Evolutionary conservation across 2,113 vertebrate genomes (phyloP).

Genomic region (Eira barbara): DNA sequence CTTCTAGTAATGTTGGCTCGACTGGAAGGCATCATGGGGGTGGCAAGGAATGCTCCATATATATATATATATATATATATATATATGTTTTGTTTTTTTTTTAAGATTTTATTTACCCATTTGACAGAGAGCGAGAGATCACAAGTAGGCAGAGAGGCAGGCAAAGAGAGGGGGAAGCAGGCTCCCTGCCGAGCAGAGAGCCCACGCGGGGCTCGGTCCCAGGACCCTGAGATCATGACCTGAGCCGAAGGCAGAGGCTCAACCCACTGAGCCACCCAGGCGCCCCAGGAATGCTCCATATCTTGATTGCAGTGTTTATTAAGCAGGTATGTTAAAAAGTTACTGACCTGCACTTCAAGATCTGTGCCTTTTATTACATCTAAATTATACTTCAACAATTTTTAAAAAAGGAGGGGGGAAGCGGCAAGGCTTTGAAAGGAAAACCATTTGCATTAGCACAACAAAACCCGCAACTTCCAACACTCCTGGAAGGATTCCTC

Average conservation of each 20-base stretch:
- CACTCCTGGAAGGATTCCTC: neutral
- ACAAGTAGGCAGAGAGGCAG: too few relatives aligned
- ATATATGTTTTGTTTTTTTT: too few relatives aligned
- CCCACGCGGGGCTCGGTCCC: too few relatives aligned
- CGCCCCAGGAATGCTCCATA: too few relatives aligned
- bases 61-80: too few relatives aligned
- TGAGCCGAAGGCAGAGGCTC: too few relatives aligned
- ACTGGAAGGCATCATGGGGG: neutral
- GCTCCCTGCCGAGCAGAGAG: too few relatives aligned
- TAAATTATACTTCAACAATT: neutral
- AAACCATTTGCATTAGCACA: neutral
- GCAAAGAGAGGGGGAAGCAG: too few relatives aligned
- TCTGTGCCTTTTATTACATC: neutral
- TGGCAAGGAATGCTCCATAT: neutral
- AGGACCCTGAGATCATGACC: too few relatives aligned
- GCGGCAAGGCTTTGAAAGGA: neutral
- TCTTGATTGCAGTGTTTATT: neutral
- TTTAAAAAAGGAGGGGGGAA: neutral
- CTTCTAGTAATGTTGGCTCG: neutral
- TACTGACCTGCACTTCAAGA: neutral
- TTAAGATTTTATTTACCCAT: too few relatives aligned
- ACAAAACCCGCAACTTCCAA: fast-evolving
- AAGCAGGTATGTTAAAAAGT: neutral
- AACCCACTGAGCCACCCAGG: too few relatives aligned
- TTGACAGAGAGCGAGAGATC: too few relatives aligned